Conservation (phyloP, 2,797 vertebrate species). For the Vultur gryphus region DNA sequence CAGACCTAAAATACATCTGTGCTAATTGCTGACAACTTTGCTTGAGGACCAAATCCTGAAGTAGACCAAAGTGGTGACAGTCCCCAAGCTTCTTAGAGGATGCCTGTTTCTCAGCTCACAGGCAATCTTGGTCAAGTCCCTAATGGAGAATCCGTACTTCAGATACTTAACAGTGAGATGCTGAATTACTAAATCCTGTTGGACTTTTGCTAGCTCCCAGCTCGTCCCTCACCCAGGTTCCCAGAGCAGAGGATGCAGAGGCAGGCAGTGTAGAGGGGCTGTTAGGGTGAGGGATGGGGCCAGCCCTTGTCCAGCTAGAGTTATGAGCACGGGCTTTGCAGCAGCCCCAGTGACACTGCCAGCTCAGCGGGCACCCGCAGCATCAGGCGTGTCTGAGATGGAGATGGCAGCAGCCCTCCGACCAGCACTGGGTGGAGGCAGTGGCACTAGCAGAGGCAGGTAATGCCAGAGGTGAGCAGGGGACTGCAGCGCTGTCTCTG, state of each 20-base stretch:
- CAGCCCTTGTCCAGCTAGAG: not conserved
- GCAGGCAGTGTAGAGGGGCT: not conserved
- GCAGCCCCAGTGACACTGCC: not conserved
- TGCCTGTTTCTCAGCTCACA: not conserved
- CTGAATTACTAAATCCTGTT: not conserved
- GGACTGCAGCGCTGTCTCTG: not conserved
- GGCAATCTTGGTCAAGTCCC: not conserved
- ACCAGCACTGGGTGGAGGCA: not conserved
- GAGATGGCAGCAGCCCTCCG: not conserved
- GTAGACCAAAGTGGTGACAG: not conserved
- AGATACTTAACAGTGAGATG: not conserved
- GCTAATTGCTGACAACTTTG: slow-evolving; percentile 6
- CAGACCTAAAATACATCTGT: slow-evolving; percentile 29
- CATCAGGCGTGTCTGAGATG: rapidly evolving
- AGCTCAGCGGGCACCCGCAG: rapidly evolving
- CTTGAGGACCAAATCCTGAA: not conserved
- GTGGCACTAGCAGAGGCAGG: not conserved
- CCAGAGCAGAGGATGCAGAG: not conserved
- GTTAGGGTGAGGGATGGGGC: not conserved
- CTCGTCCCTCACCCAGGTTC: not conserved
- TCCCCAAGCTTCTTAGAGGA: not conserved
- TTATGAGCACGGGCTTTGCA: not conserved
- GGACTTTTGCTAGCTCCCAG: not conserved
- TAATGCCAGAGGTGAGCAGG: not conserved
- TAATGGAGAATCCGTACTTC: not conserved